A percentile compares a stretch with the other conserved stretches of the same genome.
phyloP scores from a whole-genome alignment of 2,113 vertebrate species.

The Podocnemis expansa region DNA sequence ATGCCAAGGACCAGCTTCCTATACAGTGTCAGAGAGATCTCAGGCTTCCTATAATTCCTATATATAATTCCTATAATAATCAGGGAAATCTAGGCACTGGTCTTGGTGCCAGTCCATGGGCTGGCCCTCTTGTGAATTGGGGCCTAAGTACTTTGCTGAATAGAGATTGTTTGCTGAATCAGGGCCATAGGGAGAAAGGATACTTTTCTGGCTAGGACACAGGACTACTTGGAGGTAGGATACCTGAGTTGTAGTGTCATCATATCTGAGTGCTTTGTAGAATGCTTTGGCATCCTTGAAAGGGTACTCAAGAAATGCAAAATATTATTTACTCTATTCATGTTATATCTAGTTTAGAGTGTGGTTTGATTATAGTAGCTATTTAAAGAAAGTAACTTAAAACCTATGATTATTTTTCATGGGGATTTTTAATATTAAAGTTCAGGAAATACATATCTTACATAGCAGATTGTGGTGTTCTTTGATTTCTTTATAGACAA shows the following conservation, averaged over 20 bases:
- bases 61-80: too few species aligned
- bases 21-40: too few species aligned
- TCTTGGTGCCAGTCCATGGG: too few species aligned
- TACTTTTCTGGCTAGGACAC: neutral
- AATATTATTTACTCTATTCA: neutral
- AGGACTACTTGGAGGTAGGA: neutral
- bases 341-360: neutral
- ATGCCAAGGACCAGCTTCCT: too few species aligned
- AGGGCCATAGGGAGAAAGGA: neutral
- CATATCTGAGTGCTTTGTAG: neutral
- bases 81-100: too few species aligned
- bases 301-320: neutral
- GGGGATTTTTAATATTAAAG: neutral
- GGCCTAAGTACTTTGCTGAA: too few species aligned
- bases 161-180: neutral
- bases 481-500: neutral
- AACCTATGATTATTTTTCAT: neutral
- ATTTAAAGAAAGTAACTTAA: neutral
- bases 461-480: neutral
- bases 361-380: neutral
- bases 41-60: too few species aligned
- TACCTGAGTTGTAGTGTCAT: neutral
- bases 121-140: neutral
- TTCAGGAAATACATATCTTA: neutral
- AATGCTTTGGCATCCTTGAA: neutral